phyloP scores from a whole-genome alignment of 2,797 vertebrate species.

The Neosilurus mollespiculum region DNA sequence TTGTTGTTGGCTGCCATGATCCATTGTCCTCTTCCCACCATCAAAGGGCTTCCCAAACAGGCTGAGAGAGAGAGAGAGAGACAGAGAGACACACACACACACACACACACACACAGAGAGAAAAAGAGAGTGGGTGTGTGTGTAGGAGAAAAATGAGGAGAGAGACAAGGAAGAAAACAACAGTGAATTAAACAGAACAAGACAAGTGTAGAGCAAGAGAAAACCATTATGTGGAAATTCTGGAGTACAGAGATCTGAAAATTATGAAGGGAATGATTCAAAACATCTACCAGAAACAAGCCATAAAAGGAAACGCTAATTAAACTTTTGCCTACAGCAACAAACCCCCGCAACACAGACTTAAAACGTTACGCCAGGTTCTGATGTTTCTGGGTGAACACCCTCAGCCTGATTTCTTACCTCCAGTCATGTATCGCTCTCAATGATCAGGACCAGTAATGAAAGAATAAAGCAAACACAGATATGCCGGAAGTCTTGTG shows the following conservation, averaged over 20 bases:
- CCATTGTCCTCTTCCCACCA: constrained; percentile 82
- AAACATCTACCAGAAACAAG: not conserved
- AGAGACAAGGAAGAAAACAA: constrained; percentile 13
- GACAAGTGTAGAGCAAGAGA: not conserved
- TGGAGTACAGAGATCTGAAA: not conserved
- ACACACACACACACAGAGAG: not conserved
- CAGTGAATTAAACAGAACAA: not conserved
- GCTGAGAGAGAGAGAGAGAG: constrained; percentile 56
- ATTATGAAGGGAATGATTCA: not conserved
- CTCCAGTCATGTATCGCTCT: too few relatives aligned
- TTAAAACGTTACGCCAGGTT: not conserved
- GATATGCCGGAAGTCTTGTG: too few relatives aligned
- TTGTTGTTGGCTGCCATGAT: constrained; percentile 76
- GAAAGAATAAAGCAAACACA: constrained; percentile 3
- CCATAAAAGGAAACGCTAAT: not conserved
- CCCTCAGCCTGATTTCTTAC: not conserved
- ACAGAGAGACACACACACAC: not conserved
- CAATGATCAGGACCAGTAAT: not conserved
- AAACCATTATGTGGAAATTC: not conserved
- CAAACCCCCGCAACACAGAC: not conserved
- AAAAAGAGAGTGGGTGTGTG: not conserved
- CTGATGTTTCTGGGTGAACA: constrained; percentile 6
- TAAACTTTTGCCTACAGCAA: not conserved
- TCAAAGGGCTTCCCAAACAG: constrained; percentile 82
- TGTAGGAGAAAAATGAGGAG: not conserved